Conservation (phyloP, 2,113 vertebrate genomes). For the Myrmophylax atrothorax region DNA sequence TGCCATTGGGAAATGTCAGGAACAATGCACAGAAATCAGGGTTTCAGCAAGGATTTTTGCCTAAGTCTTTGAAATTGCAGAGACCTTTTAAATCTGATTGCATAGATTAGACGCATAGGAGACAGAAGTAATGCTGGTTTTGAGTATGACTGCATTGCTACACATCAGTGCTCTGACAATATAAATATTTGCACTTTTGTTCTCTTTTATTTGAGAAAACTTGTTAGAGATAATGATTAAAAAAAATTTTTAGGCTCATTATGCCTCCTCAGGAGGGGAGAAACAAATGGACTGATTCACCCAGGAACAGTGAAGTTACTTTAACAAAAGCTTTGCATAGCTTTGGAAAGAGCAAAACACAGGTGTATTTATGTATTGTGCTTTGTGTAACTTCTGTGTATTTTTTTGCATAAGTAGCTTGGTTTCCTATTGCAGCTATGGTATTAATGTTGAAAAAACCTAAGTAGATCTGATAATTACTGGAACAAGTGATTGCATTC, state of each 20-base stretch:
- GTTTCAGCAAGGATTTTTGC: not conserved
- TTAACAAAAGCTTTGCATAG: not conserved
- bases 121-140: not conserved
- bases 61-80: not conserved
- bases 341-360: not conserved
- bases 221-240: not conserved
- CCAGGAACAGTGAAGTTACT: not conserved
- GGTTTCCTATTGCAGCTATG: not conserved
- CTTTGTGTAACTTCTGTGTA: not conserved
- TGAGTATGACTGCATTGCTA: not conserved
- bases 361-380: not conserved
- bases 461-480: not conserved
- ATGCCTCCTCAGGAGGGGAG: not conserved
- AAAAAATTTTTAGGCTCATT: not conserved
- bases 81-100: not conserved
- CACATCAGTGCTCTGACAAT: not conserved
- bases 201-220: not conserved
- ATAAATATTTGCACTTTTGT: not conserved
- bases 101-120: not conserved
- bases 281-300: not conserved
- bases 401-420: not conserved
- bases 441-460: not conserved
- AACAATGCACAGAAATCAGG: not conserved
- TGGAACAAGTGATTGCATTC: not conserved
- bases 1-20: not conserved